Evolutionary conservation across 1,140 invertebrate species (phyloP), one percentile per base, ranked within the genome.

Genomic region (Steinernema khuongi): DNA sequence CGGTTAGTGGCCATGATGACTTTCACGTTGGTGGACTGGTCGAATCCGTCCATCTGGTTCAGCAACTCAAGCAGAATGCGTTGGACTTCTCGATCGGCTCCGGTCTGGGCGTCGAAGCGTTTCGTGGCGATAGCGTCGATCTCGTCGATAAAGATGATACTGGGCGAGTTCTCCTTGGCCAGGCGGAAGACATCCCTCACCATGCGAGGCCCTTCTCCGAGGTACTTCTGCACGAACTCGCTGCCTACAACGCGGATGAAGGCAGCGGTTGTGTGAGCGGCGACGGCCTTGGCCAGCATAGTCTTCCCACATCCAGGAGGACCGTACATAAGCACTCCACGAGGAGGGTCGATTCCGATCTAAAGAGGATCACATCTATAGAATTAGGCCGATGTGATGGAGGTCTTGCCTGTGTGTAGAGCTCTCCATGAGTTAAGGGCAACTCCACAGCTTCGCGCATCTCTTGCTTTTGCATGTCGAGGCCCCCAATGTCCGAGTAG

Each of bases 31-130:
- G 96, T 97, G 1, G 94, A 97, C 87, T 99, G 96, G 89, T 99
- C 96, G 88, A 99, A 99, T 69, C 97, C 97, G 88, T 99, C 97
- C 96, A 99, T 99, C 88, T 99, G 97, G 88, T 99, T 99, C 0
- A 99, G 88, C 14, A 99, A 88, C 85, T 99, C 97, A 1, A 99
- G 87, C 1, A 99, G 87, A 87, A 99, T 99, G 87, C 97, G 90
- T 86, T 99, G 97, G 0, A 99, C 97, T 88, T 99, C 96, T 80
- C 97, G 89, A 89, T 99, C 97, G 73, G 96, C 96, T 86, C 81
- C 70, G 71, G 84, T 99, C 31, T 77, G 76, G 1, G 76, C 76
- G 71, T 77, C 76, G 76, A 83, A 83, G 71, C 82, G 80, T 71
- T 84, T 83, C 0, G 82, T 79, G 11, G 78, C 78, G 30, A 79